Percentiles rank a stretch among this genome's conserved stretches.
Conservation (phyloP, 1,140 invertebrate species). For the Drosophila bocki region DNA sequence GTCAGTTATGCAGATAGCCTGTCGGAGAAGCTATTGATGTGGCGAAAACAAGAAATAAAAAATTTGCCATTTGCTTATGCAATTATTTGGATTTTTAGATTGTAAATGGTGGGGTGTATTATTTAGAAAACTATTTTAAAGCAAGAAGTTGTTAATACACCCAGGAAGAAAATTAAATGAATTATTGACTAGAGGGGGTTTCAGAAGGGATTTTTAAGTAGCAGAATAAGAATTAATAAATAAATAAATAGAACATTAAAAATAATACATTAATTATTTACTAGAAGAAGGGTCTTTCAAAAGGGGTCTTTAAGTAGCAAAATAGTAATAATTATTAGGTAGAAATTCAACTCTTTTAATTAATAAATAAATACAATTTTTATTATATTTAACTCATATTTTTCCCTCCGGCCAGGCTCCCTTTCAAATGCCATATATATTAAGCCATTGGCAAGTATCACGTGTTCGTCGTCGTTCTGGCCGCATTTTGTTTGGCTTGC, state of each 20-base stretch:
- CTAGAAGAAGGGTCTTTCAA: neutral
- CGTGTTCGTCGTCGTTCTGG: slow-evolving; percentile 5
- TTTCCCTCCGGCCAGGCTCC: neutral
- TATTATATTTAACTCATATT: neutral
- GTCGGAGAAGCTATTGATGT: slow-evolving; percentile 21
- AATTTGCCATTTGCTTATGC: slow-evolving; percentile 34
- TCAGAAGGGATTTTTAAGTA: neutral
- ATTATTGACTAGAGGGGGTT: neutral
- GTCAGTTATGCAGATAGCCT: slow-evolving; percentile 26
- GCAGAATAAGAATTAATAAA: too few species aligned
- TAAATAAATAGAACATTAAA: too few species aligned
- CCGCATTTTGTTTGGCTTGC: slow-evolving; percentile 17
- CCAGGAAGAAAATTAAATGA: too few species aligned
- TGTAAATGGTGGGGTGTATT: neutral
- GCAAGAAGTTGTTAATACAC: too few species aligned
- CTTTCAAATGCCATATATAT: slow-evolving; percentile 15
- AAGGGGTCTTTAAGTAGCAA: neutral
- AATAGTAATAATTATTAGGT: neutral
- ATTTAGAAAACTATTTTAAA: too few species aligned
- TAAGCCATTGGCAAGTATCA: slow-evolving; percentile 17
- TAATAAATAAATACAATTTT: neutral
- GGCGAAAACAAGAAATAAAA: slow-evolving; percentile 13
- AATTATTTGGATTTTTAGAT: slow-evolving; percentile 6
- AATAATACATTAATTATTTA: neutral
- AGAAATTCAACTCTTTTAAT: neutral